Evolutionary conservation across 1,140 invertebrate species (phyloP), one percentile per base, ranked within the genome.

Genomic region (Pteromalus puparum): DNA sequence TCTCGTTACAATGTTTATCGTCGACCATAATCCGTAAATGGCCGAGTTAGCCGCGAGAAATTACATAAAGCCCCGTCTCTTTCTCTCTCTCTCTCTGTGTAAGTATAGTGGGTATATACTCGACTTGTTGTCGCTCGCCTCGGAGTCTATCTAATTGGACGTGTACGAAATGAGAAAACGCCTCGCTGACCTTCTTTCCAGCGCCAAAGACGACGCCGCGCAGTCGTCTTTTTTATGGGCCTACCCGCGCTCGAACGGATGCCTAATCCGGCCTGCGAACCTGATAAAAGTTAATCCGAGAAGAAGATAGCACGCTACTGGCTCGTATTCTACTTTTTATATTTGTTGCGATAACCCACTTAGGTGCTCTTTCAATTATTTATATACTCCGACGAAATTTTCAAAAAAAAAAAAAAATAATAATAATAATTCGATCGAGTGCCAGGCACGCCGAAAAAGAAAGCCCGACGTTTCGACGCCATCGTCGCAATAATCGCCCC

Each of bases 401-500:
- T 34, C 30, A 34, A 34, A 34, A 34, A n/a, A n/a, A n/a, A n/a
- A n/a, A n/a, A n/a, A n/a, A n/a, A n/a, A n/a, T n/a, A n/a, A n/a
- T n/a, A n/a, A n/a, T n/a, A 61, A 65, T 18, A 21, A 65, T 42
- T 42, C 38, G 9, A 42, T 42, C 38, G 38, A 34, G 34, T 34
- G 30, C 0, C 30, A 34, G 38, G 10, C 7, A 7, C 9, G 38
- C 38, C 38, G 38, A 7, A 42, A 42, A 42, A 42, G 10, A 42
- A 42, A 42, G 38, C 30, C 30, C 30, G 38, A 42, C 10, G 38
- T 0, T 2, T 75, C 72, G 70, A 78, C 72, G 34, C 61, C 53
- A 67, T 75, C 83, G 74, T 72, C 30, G 85, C 87, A 61, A 61
- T 61, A 61, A 53, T 61, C 7, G 53, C 6, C 53, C 53, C 21